A percentile compares a stretch with the other conserved stretches of the same genome.
Conservation (phyloP, 1,140 invertebrate genomes). For the Drosophila setifemur region DNA sequence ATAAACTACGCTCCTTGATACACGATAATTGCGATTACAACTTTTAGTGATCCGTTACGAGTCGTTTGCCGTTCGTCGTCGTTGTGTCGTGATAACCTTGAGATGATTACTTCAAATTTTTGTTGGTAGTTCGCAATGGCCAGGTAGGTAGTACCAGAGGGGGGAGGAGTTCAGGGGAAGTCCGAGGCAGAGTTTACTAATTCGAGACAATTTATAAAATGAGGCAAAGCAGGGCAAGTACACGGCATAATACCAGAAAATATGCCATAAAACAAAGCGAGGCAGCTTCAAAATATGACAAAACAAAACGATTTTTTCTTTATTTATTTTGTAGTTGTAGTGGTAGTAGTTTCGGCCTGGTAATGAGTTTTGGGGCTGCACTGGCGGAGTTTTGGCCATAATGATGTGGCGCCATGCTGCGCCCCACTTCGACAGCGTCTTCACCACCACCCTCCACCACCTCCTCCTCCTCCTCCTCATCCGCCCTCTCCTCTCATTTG, state of each 20-base stretch:
- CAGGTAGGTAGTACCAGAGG: no score
- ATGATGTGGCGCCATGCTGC: conserved; percentile 62
- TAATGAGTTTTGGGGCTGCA: conserved; percentile 49
- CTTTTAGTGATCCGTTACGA: conserved; percentile 66
- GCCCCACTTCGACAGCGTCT: conserved; percentile 38
- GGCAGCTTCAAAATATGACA: conserved; percentile 45
- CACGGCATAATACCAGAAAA: conserved; percentile 30
- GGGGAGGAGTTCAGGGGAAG: no score
- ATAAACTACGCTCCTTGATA: neutral
- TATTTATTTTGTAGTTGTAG: neutral
- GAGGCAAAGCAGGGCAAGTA: conserved; percentile 67
- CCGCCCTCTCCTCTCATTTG: no score
- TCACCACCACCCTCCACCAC: neutral
- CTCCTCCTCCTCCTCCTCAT: neutral
- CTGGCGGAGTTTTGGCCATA: conserved; percentile 38
- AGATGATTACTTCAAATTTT: conserved; percentile 74
- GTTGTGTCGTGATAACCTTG: conserved; percentile 74
- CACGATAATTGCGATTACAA: conserved; percentile 23
- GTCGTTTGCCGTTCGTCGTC: conserved; percentile 32
- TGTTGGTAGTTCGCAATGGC: conserved; percentile 54
- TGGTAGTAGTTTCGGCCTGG: conserved; percentile 22
- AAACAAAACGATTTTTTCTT: conserved; percentile 31
- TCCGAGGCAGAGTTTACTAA: conserved; percentile 49
- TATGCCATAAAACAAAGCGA: conserved; percentile 38
- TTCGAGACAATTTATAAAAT: conserved; percentile 78